These are phyloP conservation scores for Taxidea taxus DNA, from an alignment of 2,113 vertebrate species.

Conservation along the genomic window DNA sequence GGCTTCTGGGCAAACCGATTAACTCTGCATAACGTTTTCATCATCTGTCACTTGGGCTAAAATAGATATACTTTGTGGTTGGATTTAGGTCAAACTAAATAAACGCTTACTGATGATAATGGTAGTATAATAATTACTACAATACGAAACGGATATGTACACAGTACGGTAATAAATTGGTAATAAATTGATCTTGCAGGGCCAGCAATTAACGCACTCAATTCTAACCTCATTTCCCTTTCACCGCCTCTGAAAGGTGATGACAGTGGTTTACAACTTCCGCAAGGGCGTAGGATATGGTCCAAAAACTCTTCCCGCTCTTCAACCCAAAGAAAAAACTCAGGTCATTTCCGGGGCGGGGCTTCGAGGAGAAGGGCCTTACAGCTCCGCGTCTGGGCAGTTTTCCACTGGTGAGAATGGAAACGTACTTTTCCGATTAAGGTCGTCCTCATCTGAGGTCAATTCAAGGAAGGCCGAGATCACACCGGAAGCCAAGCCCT, in stretches of 20 bases:
- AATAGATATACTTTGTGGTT: background rate
- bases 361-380: background rate
- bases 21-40: background rate
- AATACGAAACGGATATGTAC: background rate
- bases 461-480: background rate
- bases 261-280: background rate
- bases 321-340: background rate
- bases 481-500: background rate
- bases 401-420: background rate
- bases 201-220: background rate
- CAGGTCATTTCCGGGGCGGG: background rate
- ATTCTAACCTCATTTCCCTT: background rate
- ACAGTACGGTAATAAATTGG: background rate
- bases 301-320: background rate
- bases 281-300: background rate
- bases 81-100: background rate
- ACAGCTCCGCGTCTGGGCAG: rapidly evolving
- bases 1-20: background rate
- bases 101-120: background rate
- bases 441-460: background rate
- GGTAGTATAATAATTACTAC: background rate
- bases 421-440: background rate
- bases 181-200: background rate
- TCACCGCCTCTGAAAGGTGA: background rate
- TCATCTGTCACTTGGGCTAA: background rate